phyloP scores from a whole-genome alignment of 2,797 vertebrate genomes.

The Alauda arvensis region DNA sequence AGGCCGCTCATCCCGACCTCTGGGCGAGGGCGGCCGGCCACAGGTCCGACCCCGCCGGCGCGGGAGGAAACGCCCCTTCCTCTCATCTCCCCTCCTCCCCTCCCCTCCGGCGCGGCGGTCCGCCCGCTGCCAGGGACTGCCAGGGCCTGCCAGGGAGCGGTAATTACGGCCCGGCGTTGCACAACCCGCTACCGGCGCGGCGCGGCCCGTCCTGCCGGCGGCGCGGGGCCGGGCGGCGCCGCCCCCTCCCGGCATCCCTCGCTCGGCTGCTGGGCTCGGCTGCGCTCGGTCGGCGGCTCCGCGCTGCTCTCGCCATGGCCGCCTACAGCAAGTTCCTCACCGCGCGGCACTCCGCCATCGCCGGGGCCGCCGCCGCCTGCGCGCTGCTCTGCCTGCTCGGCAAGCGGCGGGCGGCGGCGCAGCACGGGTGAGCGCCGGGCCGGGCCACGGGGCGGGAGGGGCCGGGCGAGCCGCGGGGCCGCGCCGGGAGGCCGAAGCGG shows the following conservation, averaged over 20 bases:
- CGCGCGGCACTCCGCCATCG: constrained; percentile 82
- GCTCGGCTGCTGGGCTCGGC: background rate
- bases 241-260: constrained; percentile 16
- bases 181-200: background rate
- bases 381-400: constrained; percentile 80
- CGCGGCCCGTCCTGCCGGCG: background rate
- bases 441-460: background rate
- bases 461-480: background rate
- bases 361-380: constrained; percentile 79
- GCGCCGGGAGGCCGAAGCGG: background rate
- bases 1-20: background rate
- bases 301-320: constrained; percentile 79
- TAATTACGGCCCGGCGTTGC: accelerated
- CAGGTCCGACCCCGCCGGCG: background rate
- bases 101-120: background rate
- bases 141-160: background rate
- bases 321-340: constrained; percentile 89
- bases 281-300: background rate
- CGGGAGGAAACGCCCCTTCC: background rate
- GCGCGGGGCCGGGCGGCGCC: background rate
- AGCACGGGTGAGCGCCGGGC: constrained; percentile 72
- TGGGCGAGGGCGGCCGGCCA: background rate
- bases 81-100: background rate
- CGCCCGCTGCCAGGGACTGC: background rate
- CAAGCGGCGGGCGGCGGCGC: constrained; percentile 64